Conservation (phyloP, 2,797 vertebrate species). For the Pseudochromis fuscus region DNA sequence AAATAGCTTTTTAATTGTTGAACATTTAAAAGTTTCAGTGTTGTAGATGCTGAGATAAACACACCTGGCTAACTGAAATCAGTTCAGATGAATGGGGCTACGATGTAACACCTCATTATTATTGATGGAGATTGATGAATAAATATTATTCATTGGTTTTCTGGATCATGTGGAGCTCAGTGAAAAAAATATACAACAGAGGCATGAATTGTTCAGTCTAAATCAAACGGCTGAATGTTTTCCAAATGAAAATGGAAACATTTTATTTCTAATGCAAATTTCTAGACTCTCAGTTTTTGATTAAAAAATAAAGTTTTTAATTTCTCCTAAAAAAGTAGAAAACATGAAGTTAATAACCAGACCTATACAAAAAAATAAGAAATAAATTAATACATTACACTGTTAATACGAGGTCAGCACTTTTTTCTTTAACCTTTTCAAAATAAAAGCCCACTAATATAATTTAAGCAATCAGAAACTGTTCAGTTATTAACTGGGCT, state of each 20-base stretch:
- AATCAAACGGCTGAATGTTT: neutral
- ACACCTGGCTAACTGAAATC: neutral
- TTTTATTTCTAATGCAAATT: too few relatives aligned
- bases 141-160: neutral
- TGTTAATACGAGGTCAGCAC: too few relatives aligned
- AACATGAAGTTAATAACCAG: too few relatives aligned
- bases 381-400: too few relatives aligned
- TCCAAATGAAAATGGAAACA: neutral
- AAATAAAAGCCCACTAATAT: too few relatives aligned
- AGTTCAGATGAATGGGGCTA: neutral
- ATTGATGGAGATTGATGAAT: conserved; percentile 1
- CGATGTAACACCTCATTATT: neutral
- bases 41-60: conserved; percentile 1
- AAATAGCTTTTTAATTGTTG: conserved; percentile 19
- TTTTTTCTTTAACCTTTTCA: too few relatives aligned
- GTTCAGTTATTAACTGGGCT: too few relatives aligned
- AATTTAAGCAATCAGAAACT: too few relatives aligned
- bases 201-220: neutral
- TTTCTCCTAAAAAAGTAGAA: too few relatives aligned
- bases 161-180: neutral
- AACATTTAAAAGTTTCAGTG: neutral
- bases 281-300: too few relatives aligned
- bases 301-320: too few relatives aligned
- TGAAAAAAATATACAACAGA: neutral
- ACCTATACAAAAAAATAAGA: too few relatives aligned